Base-by-base conservation (phyloP, 2,113 vertebrate species). In the Eulemur rufifrons region DNA sequence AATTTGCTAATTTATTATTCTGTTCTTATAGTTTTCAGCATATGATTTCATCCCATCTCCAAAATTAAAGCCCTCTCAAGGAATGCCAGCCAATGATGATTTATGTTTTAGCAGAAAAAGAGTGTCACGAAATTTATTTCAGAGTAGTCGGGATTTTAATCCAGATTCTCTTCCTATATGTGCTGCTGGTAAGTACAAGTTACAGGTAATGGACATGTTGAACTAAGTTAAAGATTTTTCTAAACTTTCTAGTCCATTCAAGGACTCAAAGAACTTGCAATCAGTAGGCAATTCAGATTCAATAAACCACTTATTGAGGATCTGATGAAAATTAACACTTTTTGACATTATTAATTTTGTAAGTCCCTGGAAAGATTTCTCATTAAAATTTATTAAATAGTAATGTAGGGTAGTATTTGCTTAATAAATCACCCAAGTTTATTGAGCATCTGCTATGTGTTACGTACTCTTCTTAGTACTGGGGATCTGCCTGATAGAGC, bases 121-220 rank as follows among this genome's bases (percentile, higher is more conserved):
- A 94, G 32, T 96, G 1, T 69, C 97, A 84, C 98, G 98, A 95
- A 76, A 84, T 73, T 61, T 92, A 0, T 37, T 98, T 61, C 98
- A 98, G 81, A 98, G 93, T 42, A 56, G 94, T 1, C 4, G 86
- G 34, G 98, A 98, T 96, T 89, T 97, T 80, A 97, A 7, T 94
- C 78, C 86, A 1, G 98, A 98, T 71, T 97, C 12, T 18, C 29
- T 97, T 94, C 42, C 97, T 39, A 8, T 42, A 1, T 96, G 34
- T 89, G 71, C 97, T 88, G n/a, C 96, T 39, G 98, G 99, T 99
- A 98, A 98, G 98, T 98, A 94, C 52, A 25, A 80, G 27, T 82
- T 94, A 25, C 69, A 83, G 52, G 21, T 82, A 91, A 64, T 91
- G 17, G 42, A 50, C 15, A 27, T 93, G n/a, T 83, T 83, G 42